Evolutionary conservation across 1,140 invertebrate genomes (phyloP), one percentile per base, ranked within the genome.

Genomic region (Panulirus ornatus): DNA sequence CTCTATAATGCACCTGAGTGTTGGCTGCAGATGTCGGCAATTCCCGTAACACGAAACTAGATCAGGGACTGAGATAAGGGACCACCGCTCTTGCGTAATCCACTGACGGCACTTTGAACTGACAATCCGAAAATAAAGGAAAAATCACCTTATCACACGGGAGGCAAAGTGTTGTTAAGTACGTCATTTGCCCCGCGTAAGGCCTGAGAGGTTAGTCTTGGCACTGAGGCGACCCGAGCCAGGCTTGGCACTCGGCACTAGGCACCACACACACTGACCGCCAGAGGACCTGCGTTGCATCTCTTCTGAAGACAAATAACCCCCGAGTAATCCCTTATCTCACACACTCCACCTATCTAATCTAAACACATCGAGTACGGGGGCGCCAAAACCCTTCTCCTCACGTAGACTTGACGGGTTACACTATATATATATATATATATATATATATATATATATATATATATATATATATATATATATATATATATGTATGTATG

Each of bases 241-340:
- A 22, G 19, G 27, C 5, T 27, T 66, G 58, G n/a, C 58, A 9
- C 22, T 30, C 58, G 5, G 58, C 30, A 66, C 58, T 30, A n/a
- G 2, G 8, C 58, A 11, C 5, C 27, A 11, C n/a, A 66, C n/a
- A 66, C 11, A 66, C 58, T 66, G 58, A 30, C n/a, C n/a, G 58
- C n/a, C 58, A 66, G n/a, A 30, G n/a, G 27, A 30, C 54, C 16
- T 58, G 58, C 58, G 58, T 66, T 66, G 58, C 58, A 66, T 22
- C 58, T 27, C 58, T 27, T 66, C 58, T 66, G n/a, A 66, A 66
- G n/a, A 66, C 58, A 27, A 66, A 66, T 66, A 66, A n/a, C 3
- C 14, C 54, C 3, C 54, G 22, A 58, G 11, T 58, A 58, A 47
- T 16, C n/a, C 22, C 58, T 66, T 66, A 66, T 66, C 58, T 58